Evolutionary conservation across 1,140 invertebrate species (phyloP).

Genomic region (Drosophila quadrilineata): DNA sequence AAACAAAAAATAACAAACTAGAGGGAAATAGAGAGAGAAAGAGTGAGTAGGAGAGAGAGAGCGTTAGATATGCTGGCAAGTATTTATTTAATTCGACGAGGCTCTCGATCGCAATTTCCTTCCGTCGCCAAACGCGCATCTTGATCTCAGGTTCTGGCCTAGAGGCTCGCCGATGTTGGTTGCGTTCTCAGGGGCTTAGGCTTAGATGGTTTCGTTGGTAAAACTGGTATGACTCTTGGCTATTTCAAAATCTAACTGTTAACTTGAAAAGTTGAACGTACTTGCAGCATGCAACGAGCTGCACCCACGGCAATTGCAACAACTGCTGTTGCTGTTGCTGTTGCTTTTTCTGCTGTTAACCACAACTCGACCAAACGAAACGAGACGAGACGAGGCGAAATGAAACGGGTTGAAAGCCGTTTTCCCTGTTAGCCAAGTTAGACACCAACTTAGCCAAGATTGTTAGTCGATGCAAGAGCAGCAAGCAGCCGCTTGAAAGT

Average conservation of each 20-base stretch:
- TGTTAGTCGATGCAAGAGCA: constrained; percentile 6
- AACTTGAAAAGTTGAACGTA: constrained; percentile 79
- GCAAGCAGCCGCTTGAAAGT: constrained; percentile 72
- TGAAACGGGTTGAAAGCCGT: constrained; percentile 75
- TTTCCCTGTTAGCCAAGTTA: constrained; percentile 71
- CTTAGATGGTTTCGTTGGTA: too few species aligned
- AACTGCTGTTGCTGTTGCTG: neutral
- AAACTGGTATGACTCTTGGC: constrained; percentile 76
- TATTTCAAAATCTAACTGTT: constrained; percentile 79
- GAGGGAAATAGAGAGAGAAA: too few species aligned
- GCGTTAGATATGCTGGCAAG: constrained; percentile 18
- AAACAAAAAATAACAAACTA: too few species aligned
- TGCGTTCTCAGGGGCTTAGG: constrained; percentile 60
- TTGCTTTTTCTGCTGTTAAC: too few species aligned
- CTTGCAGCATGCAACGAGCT: constrained; percentile 73
- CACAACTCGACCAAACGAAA: constrained; percentile 33
- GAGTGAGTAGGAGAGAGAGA: too few species aligned
- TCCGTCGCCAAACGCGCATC: constrained; percentile 61
- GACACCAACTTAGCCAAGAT: constrained; percentile 18
- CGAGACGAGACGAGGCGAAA: constrained; percentile 23
- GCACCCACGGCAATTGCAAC: constrained; percentile 71
- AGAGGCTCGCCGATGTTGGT: neutral
- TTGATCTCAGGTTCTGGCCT: constrained; percentile 36
- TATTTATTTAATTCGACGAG: constrained; percentile 66
- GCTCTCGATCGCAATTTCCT: constrained; percentile 67